These are phyloP conservation scores for Lithobates pipiens DNA, from an alignment of 2,797 vertebrate genomes.

Conservation along the genomic window DNA sequence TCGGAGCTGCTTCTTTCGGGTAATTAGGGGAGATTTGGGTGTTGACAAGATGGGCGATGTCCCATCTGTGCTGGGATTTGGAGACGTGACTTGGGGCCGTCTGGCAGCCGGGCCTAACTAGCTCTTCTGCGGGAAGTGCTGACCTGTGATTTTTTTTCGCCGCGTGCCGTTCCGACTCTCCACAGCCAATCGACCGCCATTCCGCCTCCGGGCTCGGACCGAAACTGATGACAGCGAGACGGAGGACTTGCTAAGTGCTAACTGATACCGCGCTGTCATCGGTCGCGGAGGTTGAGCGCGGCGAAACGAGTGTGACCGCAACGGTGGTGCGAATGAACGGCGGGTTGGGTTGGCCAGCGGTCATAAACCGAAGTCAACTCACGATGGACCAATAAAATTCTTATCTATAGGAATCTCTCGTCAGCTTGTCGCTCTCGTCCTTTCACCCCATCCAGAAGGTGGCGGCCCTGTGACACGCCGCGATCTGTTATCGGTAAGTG, in stretches of 20 bases:
- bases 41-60: constrained; percentile 39
- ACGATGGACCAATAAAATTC: no score
- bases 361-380: no score
- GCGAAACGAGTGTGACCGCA: not conserved
- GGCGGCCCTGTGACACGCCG: no score
- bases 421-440: no score
- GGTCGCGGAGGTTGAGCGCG: not conserved
- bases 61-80: constrained; percentile 45
- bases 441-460: no score
- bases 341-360: no score
- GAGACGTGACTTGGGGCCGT: constrained; percentile 46
- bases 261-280: not conserved
- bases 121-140: not conserved
- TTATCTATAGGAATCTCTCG: no score
- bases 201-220: not conserved
- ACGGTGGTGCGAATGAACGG: not conserved
- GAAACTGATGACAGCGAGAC: not conserved
- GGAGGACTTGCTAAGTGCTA: not conserved
- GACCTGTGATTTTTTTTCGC: not conserved
- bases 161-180: not conserved
- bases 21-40: constrained; percentile 43
- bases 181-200: not conserved
- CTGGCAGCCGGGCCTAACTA: constrained; percentile 18
- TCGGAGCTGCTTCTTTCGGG: constrained; percentile 21
- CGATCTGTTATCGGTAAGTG: no score